Conservation (phyloP, 1,140 invertebrate genomes). For the Eupeodes corollae region DNA sequence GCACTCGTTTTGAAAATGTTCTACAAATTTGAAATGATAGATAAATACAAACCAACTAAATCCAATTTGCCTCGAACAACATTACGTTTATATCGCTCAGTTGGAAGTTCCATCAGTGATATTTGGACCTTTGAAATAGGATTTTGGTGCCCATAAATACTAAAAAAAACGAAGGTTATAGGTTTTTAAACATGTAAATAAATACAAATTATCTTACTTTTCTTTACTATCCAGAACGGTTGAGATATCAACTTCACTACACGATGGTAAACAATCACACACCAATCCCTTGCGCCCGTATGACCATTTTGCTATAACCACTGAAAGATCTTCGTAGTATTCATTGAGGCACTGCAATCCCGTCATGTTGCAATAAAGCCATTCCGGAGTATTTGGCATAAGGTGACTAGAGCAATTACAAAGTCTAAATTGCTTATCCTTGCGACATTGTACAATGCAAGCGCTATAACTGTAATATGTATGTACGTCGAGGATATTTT, state of each 20-base stretch:
- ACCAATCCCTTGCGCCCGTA: conserved; percentile 39
- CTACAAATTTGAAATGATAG: no score
- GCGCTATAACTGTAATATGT: conserved; percentile 53
- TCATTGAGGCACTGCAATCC: conserved; percentile 48
- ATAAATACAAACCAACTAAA: conserved; percentile 44
- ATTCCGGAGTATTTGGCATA: conserved; percentile 44
- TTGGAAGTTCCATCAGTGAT: conserved; percentile 43
- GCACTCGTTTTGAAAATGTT: no score
- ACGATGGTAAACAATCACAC: conserved; percentile 51
- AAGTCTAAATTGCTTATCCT: conserved; percentile 44
- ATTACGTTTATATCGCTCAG: conserved; percentile 48
- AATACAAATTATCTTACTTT: conserved; percentile 9
- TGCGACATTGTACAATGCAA: conserved; percentile 55
- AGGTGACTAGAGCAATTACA: conserved; percentile 58
- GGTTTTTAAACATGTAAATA: neutral
- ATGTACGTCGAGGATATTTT: conserved; percentile 50
- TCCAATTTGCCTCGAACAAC: conserved; percentile 49
- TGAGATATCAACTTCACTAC: conserved; percentile 48
- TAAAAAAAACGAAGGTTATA: neutral
- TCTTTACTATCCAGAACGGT: conserved; percentile 43
- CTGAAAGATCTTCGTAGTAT: conserved; percentile 47
- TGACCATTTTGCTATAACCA: conserved; percentile 42
- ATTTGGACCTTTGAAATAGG: conserved; percentile 41
- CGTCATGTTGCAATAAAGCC: conserved; percentile 45
- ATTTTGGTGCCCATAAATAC: conserved; percentile 20